Evolutionary conservation across 2,113 vertebrate genomes (phyloP), one percentile per base, ranked within the genome.

Genomic region (Rhadina sibilatrix): DNA sequence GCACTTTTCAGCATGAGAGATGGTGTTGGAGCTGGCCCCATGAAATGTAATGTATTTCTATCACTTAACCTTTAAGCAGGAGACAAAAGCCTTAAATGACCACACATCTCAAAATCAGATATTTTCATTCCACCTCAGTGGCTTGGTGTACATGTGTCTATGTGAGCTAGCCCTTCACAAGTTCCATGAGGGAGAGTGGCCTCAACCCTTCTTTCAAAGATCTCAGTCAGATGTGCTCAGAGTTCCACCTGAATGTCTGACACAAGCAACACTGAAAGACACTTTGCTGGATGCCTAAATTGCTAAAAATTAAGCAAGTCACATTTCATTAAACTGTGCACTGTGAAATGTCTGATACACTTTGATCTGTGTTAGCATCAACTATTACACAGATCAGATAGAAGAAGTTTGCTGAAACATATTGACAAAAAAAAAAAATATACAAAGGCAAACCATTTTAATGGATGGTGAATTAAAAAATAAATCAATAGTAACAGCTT

Each of bases 121-220:
- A 22, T 35, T 90, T 79, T 49, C 8, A 6, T 91, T 90, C 65
- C 33, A 52, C 28, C 25, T 35, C 75, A 64, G 37, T 68, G 44
- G 59, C 20, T 27, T 35, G n/a, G 28, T 0, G 0, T 25, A 46
- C 0, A 1, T 1, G 0, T 35, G 56, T 11, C 46, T 76, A 31
- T 0, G 0, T 40, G 47, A 83, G 42, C 35, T 28, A 64, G 30
- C 23, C 6, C 59, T 84, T 60, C n/a, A 52, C 0, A 40, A 40
- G 0, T 22, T 46, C 35, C 15, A 3, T 5, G n/a, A 46, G 19
- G 11, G 44, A 72, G 18, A 4, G 17, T 27, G 12, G 57, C 10
- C 27, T 4, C 44, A 71, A 22, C 2, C 15, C 24, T 61, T 12
- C 31, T 76, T 83, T 87, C 60, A 30, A 35, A 78, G 59, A 79